These are phyloP conservation scores for Danionella dracula DNA, from an alignment of 2,797 vertebrate genomes.

Conservation along the genomic window DNA sequence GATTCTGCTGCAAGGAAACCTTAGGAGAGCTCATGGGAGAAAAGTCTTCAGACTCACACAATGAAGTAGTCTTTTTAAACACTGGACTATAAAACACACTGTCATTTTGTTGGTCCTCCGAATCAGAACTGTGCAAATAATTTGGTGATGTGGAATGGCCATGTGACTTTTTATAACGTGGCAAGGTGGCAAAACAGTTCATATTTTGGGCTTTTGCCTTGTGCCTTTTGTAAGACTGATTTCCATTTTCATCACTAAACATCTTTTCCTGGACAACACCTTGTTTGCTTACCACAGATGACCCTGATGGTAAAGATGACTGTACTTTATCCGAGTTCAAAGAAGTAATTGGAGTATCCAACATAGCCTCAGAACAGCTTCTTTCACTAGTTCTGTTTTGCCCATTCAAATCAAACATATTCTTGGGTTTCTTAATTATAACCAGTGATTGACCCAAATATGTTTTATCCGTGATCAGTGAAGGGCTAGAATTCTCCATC, in stretches of 20 bases:
- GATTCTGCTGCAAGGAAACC: slow-evolving; percentile 28
- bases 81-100: slow-evolving; percentile 64
- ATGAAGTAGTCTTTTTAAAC: slow-evolving; percentile 50
- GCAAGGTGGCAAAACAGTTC: slow-evolving; percentile 37
- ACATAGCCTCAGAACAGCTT: neutral
- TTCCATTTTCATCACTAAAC: slow-evolving; percentile 40
- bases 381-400: slow-evolving; percentile 31
- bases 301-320: neutral
- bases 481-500: neutral
- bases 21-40: slow-evolving; percentile 27
- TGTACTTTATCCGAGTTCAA: neutral
- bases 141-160: slow-evolving; percentile 56
- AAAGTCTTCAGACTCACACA: slow-evolving; percentile 50
- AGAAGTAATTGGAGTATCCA: neutral
- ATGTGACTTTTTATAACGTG: slow-evolving; percentile 44
- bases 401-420: neutral
- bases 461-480: neutral
- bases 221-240: slow-evolving; percentile 29
- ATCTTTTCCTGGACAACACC: slow-evolving; percentile 3
- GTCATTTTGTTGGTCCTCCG: slow-evolving; percentile 55
- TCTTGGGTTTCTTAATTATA: neutral
- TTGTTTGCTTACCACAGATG: neutral
- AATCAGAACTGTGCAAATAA: slow-evolving; percentile 57
- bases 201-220: slow-evolving; percentile 14
- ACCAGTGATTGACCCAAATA: neutral